Base-by-base conservation (phyloP, 2,113 vertebrate species). In the Hiodon tergisus region DNA sequence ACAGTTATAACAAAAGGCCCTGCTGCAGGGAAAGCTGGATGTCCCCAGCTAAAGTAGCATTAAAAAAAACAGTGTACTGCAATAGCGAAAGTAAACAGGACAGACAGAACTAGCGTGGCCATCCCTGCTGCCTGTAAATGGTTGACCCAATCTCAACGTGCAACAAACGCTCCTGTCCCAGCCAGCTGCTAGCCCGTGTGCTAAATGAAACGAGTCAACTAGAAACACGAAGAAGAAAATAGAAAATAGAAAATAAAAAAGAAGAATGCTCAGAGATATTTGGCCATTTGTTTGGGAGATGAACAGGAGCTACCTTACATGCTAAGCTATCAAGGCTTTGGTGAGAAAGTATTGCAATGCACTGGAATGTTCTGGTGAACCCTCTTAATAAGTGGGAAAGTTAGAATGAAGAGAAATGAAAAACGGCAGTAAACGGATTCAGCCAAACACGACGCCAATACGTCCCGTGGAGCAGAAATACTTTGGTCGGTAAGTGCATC, bases 291-390 rank as follows among this genome's bases (percentile, higher is more conserved):
- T 86, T 84, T 81, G 69, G 82, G 83, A 86, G 81, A 78, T 82
- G 79, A 81, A 86, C 75, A 77, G 76, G 68, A 81, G 69, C 85
- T 54, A 55, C 62, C 87, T 87, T 87, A 86, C 83, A 84, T 77
- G 78, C 83, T 85, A 88, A 83, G 79, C 77, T 71, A 78, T 83
- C 72, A 74, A 83, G 82, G 77, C 77, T 79, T 86, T 86, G 86
- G 87, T 78, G 77, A 83, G 87, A 81, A 86, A 84, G 78, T 76
- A 83, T 84, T 85, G 85, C 83, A 84, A 85, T 81, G 80, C 73
- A 79, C 85, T 88, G 87, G 87, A 91, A 90, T 87, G 87, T 88
- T 89, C 86, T 80, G 76, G 85, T 87, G 76, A 76, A 79, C 88
- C 83, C 87, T 81, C 79, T 85, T 82, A n/a, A n/a, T n/a, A n/a